These are phyloP conservation scores for Brachystomella parvula DNA, from an alignment of 1,140 invertebrate species.

Conservation along the genomic window DNA sequence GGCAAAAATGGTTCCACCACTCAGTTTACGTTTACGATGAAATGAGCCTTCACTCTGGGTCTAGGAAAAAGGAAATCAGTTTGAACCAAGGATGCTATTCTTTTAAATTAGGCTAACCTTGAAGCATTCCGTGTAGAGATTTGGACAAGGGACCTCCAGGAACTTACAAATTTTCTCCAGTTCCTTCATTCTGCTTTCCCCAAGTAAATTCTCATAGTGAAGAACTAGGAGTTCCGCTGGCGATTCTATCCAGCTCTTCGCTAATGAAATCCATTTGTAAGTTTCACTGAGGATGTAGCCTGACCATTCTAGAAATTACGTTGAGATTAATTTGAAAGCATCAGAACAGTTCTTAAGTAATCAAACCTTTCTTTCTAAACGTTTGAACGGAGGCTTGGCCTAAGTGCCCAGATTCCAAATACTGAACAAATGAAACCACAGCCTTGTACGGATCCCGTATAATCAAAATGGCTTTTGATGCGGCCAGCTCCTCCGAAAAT, in stretches of 20 bases:
- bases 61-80: conserved; percentile 14
- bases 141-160: conserved; percentile 26
- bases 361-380: conserved; percentile 21
- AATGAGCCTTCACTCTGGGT: conserved; percentile 29
- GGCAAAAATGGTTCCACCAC: background rate
- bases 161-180: conserved; percentile 38
- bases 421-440: conserved; percentile 43
- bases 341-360: background rate
- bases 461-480: conserved; percentile 41
- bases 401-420: conserved; percentile 41
- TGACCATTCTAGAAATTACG: conserved; percentile 38
- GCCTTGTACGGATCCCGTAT: conserved; percentile 44
- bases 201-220: conserved; percentile 39
- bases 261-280: conserved; percentile 38
- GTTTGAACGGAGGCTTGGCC: conserved; percentile 10
- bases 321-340: background rate
- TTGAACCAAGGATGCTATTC: conserved; percentile 1
- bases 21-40: conserved; percentile 14
- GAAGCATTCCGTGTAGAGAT: conserved; percentile 33
- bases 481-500: conserved; percentile 19
- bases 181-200: conserved; percentile 22
- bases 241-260: conserved; percentile 38
- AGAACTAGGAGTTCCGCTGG: conserved; percentile 31
- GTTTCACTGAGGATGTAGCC: conserved; percentile 38
- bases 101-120: conserved; percentile 24